Evolutionary conservation across 1,140 invertebrate species (phyloP), one percentile per base, ranked within the genome.

Genomic region (Diorhabda carinulata): DNA sequence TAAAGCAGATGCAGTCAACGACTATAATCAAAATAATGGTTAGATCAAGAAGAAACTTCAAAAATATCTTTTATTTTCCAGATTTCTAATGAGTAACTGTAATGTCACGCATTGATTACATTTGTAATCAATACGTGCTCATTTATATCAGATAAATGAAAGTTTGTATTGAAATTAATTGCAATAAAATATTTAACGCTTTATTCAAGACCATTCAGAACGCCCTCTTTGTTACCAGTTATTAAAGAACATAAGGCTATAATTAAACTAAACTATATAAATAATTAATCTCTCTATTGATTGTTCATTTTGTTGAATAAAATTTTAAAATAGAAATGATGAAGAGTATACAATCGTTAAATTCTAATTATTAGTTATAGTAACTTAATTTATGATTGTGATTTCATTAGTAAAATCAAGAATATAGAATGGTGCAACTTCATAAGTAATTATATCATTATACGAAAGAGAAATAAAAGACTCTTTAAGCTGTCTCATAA

Each of bases 221-320:
- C 47, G 47, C 47, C 47, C 4, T n/a, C 47, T 52, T 52, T 52
- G n/a, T 52, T 52, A 4, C 47, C 47, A 52, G 47, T 52, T 52
- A 52, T 52, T 52, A 52, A 52, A 6, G 2, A 25, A 52, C n/a
- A 8, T n/a, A n/a, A 52, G n/a, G 4, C 47, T 52, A 52, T 52
- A 52, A 52, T 52, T 52, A 52, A 52, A 52, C 47, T n/a, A 52
- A 52, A 52, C 47, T 52, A 52, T 52, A 52, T n/a, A 52, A 52
- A 52, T 52, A 52, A 52, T 52, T 52, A 52, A 52, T 52, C 47
- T 52, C 47, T 52, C 47, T 52, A 52, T 52, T 52, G n/a, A 8
- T 52, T 52, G n/a, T 52, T 6, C 47, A 52, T 52, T 52, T 52
- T 52, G 47, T 52, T 52, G n/a, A 52, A n/a, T 52, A 52, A 52